A percentile compares a stretch with the other conserved stretches of the same genome.
phyloP scores from a whole-genome alignment of 2,797 vertebrate genomes.

The Setipinna tenuifilis region DNA sequence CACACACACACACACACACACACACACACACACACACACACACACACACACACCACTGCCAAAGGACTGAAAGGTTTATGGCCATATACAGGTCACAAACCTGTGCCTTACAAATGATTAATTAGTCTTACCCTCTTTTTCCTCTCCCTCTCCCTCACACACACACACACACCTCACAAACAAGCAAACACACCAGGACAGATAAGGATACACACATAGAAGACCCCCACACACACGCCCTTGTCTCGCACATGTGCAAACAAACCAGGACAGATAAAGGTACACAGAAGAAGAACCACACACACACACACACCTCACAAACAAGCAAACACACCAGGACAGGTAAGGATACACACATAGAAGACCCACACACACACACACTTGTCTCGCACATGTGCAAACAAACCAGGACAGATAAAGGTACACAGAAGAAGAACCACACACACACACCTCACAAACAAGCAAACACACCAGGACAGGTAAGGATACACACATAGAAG shows the following conservation, averaged over 20 bases:
- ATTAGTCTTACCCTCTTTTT: not conserved
- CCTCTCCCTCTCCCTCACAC: not conserved
- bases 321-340: not conserved
- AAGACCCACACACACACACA: not conserved
- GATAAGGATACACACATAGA: not conserved
- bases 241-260: not conserved
- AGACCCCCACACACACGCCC: not conserved
- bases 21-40: no score
- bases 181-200: no score
- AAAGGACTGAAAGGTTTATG: conserved; percentile 1
- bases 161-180: no score
- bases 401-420: not conserved
- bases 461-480: no score
- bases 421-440: no score
- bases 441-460: no score
- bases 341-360: not conserved
- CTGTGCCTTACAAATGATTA: not conserved
- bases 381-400: not conserved
- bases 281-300: no score
- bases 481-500: not conserved
- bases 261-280: not conserved
- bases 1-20: no score
- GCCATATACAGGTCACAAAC: not conserved
- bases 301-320: not conserved
- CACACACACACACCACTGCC: not conserved